Conservation (phyloP, 1,140 invertebrate species). For the Scylla paramamosain region DNA sequence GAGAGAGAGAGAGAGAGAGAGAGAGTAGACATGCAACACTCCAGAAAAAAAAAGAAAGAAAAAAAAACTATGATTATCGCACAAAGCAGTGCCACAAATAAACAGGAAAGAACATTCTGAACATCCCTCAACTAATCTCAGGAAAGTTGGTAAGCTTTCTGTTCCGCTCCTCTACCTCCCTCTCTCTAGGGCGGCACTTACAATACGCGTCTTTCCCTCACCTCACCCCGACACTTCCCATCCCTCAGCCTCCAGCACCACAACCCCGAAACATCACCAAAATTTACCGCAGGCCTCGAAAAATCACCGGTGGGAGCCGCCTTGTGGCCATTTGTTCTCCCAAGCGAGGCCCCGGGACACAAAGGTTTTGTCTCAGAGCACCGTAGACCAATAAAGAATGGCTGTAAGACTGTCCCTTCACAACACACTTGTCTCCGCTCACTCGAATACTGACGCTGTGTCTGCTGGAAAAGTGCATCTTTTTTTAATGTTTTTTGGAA, state of each 20-base stretch:
- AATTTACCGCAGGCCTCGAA: no score
- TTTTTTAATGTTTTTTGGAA: no score
- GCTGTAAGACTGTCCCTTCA: conserved; percentile 30
- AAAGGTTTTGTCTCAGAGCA: conserved; percentile 66
- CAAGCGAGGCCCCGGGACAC: conserved; percentile 43
- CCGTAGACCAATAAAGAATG: conserved; percentile 66
- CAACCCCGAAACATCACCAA: no score
- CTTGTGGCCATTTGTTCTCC: conserved; percentile 25
- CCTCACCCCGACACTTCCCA: not conserved
- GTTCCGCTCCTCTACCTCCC: not conserved
- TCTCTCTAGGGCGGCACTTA: not conserved
- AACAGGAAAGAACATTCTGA: not conserved
- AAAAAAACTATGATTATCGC: no score
- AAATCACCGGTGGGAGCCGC: no score
- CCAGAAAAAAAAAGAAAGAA: no score
- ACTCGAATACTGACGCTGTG: no score
- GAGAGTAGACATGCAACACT: no score
- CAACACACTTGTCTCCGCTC: no score
- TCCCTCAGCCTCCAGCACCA: not conserved
- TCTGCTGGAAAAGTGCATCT: no score
- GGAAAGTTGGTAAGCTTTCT: not conserved
- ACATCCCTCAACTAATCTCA: not conserved
- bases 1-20: no score
- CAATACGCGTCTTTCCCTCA: not conserved
- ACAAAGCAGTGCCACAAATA: not conserved